Evolutionary conservation across 1,140 invertebrate genomes (phyloP).

Genomic region (Chrysoperla carnea): DNA sequence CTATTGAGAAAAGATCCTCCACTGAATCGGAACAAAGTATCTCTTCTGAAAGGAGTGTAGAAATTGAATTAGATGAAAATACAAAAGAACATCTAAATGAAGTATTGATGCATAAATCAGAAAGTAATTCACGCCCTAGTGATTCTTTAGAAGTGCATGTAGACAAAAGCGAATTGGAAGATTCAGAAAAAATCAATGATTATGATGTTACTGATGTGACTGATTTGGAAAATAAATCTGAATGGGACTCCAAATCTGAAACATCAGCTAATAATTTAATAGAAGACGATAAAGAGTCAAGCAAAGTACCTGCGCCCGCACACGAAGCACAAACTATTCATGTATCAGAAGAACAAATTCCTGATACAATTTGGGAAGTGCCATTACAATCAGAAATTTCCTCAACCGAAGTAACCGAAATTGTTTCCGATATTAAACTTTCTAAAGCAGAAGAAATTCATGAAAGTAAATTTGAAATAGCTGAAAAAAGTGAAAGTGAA

Average conservation of each 20-base stretch:
- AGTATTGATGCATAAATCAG: slow-evolving; percentile 10
- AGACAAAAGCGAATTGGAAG: slow-evolving; percentile 30
- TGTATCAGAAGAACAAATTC: slow-evolving; percentile 33
- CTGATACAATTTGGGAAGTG: slow-evolving; percentile 44
- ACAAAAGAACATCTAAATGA: too few relatives aligned
- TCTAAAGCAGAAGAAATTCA: too few relatives aligned
- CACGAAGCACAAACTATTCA: slow-evolving; percentile 27
- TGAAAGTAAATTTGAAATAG: slow-evolving; percentile 11
- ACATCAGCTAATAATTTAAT: slow-evolving; percentile 7
- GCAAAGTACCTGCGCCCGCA: slow-evolving; percentile 13
- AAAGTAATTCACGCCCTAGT: slow-evolving; percentile 19
- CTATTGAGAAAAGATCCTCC: slow-evolving; percentile 4
- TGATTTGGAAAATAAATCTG: slow-evolving; percentile 1
- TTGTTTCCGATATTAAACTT: slow-evolving; percentile 10
- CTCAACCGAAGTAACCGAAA: slow-evolving; percentile 13
- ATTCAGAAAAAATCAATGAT: slow-evolving; percentile 25
- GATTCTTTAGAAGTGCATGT: slow-evolving; percentile 29
- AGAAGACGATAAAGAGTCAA: slow-evolving; percentile 4
- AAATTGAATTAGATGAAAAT: slow-evolving; percentile 2
- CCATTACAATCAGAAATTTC: slow-evolving; percentile 30
- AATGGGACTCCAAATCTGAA: slow-evolving; percentile 8
- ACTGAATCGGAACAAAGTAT: slow-evolving; percentile 12
- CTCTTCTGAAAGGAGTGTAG: slow-evolving; percentile 9
- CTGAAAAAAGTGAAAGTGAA: slow-evolving; percentile 19
- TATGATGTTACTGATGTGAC: slow-evolving; percentile 17